Conservation (phyloP, 1,140 invertebrate species). For the Trialeurodes vaporariorum region DNA sequence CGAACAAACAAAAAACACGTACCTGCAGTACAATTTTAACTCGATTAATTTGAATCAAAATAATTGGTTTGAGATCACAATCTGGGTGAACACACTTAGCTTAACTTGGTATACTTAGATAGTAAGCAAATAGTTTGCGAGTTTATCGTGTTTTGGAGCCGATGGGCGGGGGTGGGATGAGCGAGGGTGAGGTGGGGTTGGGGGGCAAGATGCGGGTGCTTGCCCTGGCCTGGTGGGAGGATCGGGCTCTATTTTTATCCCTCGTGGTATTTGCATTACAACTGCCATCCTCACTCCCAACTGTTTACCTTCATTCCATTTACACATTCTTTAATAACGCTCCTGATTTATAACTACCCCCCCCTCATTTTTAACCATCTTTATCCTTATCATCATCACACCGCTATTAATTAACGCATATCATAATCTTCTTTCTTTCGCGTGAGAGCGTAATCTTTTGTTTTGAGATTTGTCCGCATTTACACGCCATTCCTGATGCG, state of each 20-base stretch:
- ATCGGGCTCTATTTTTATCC: neutral
- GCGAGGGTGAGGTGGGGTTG: neutral
- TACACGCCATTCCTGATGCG: too few relatives aligned
- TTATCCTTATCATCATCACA: too few relatives aligned
- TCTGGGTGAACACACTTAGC: neutral
- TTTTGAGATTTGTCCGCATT: too few relatives aligned
- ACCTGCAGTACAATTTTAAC: too few relatives aligned
- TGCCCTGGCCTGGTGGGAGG: neutral
- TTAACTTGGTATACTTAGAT: neutral
- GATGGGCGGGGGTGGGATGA: neutral
- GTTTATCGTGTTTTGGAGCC: neutral
- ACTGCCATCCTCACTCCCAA: neutral
- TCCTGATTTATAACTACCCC: neutral
- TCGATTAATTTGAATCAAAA: too few relatives aligned
- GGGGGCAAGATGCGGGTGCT: neutral
- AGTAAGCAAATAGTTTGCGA: neutral
- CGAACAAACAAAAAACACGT: too few relatives aligned
- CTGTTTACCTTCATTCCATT: neutral
- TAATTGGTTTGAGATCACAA: neutral
- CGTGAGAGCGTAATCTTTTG: too few relatives aligned
- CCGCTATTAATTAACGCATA: too few relatives aligned
- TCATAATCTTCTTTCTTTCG: too few relatives aligned
- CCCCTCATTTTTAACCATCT: too few relatives aligned
- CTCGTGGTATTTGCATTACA: neutral
- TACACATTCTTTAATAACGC: neutral